Base-by-base conservation (phyloP, 1,140 invertebrate species). In the Physella acuta region DNA sequence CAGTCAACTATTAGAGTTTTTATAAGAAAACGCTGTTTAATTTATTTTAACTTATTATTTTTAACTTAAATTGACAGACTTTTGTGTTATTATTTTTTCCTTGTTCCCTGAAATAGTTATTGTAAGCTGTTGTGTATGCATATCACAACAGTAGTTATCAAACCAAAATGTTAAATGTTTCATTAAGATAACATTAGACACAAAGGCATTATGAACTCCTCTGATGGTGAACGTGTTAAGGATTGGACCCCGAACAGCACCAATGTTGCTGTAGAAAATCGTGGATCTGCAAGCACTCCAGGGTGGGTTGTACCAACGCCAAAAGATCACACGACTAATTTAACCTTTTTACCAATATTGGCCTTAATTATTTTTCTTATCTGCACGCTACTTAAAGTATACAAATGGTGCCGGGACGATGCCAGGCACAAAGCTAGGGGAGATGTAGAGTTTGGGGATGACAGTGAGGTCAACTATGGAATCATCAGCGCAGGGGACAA, bases 261-360 rank as follows among this genome's bases (percentile, higher is more conserved):
- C 8, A 44, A 11, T 44, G 20, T 20, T 11, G 8, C 39, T 44
- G 39, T 44, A 11, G 39, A 20, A 11, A 8, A 8, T 20, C 20
- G 8, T 44, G 39, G 20, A 44, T 44, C 39, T 11, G 8, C 39
- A 3, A 17, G 3, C 31, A 28, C 0, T 20, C 44, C 62, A 20
- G 55, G 55, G 8, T 11, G 66, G 39, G 66, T 49, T 70, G 67
- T 44, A 51, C 58, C 68, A 70, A 65, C 1, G 68, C 60, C 2
- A 64, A 39, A 4, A 3, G 51, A 60, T 26, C 11, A 56, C 3
- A 52, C 30, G 20, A 49, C 68, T 1, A 72, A 72, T 62, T 59
- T 75, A 39, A 53, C 68, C 8, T 66, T 75, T 3, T 28, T 75
- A 24, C 73, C 73, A 8, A 70, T 72, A 34, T 24, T 75, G 30